phyloP scores from a whole-genome alignment of 2,888 invertebrate genomes.

The Lomographa bimaculata region DNA sequence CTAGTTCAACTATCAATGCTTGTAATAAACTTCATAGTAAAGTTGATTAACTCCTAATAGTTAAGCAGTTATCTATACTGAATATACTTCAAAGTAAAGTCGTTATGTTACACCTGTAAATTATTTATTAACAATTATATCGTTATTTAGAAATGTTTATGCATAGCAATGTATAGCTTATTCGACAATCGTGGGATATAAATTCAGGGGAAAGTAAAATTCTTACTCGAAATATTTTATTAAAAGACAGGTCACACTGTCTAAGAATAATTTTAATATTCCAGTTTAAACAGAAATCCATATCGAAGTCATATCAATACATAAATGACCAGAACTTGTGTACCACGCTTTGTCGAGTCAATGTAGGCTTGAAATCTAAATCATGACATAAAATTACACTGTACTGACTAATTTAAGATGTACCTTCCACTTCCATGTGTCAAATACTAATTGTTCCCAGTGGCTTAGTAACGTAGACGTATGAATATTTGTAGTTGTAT shows the following conservation, averaged over 20 bases:
- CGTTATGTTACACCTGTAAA: no score
- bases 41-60: no score
- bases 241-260: no score
- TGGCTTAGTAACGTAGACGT: constrained; percentile 29
- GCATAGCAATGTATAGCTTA: constrained; percentile 9
- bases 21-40: no score
- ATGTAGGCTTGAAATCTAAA: constrained; percentile 17
- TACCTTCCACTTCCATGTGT: constrained; percentile 25
- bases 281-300: constrained; percentile 3
- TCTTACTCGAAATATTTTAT: constrained; percentile 1
- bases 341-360: constrained; percentile 4
- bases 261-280: no score
- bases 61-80: no score
- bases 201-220: constrained; percentile 5
- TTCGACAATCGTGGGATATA: constrained; percentile 4
- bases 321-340: constrained; percentile 9
- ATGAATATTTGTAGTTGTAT: constrained; percentile 1
- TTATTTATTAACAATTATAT: no score
- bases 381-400: constrained; percentile 22
- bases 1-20: no score
- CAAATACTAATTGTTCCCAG: constrained; percentile 30
- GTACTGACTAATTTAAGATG: constrained; percentile 16
- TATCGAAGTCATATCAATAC: constrained; percentile 21
- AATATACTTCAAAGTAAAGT: no score
- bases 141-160: constrained; percentile 13